phyloP scores from a whole-genome alignment of 2,113 vertebrate genomes.

The Melospiza melodia region DNA sequence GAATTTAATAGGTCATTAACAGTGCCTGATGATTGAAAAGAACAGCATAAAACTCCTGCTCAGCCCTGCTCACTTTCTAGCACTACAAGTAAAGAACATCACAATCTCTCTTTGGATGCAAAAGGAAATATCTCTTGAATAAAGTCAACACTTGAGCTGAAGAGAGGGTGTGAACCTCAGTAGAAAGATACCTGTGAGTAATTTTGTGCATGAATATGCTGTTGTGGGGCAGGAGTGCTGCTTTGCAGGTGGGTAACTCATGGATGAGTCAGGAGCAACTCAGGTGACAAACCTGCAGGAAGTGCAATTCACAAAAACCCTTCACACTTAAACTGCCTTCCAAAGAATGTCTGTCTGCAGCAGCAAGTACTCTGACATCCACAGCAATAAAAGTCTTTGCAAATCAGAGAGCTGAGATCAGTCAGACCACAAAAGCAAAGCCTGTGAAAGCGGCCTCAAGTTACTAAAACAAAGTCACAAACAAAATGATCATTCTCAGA shows the following conservation, averaged over 20 bases:
- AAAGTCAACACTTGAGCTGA: neutral
- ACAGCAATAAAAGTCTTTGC: neutral
- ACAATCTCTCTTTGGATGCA: neutral
- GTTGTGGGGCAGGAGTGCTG: neutral
- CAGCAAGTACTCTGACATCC: neutral
- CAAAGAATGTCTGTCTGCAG: neutral
- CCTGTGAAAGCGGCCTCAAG: neutral
- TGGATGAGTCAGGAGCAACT: neutral
- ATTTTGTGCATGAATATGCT: neutral
- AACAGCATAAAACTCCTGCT: neutral
- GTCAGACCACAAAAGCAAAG: neutral
- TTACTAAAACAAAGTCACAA: neutral
- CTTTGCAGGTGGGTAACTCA: neutral
- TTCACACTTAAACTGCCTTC: neutral
- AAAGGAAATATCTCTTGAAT: neutral
- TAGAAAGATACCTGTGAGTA: neutral
- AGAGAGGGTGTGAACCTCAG: neutral
- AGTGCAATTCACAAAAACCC: neutral
- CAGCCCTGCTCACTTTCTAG: neutral
- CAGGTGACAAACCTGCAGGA: slow-evolving; percentile 1
- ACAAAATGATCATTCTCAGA: neutral
- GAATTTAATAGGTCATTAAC: neutral
- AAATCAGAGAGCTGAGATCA: neutral
- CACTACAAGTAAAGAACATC: neutral
- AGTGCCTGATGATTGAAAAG: neutral